A percentile compares a stretch with the other conserved stretches of the same genome.
These are phyloP conservation scores for Chiridota heheva DNA, from an alignment of 35 echinoderm and acorn worm species.

Conservation along the genomic window DNA sequence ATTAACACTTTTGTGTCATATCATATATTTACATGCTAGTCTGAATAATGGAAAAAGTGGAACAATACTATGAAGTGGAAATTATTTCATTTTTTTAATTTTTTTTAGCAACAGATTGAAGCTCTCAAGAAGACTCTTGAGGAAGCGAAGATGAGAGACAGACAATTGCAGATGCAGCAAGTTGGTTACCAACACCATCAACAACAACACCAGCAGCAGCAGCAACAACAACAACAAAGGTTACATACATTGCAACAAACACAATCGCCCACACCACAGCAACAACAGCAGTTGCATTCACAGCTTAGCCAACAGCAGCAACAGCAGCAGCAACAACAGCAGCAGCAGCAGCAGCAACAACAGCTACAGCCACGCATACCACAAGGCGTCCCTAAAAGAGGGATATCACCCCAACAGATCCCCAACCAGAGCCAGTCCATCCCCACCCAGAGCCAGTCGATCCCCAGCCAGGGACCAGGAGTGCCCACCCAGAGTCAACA, in stretches of 20 bases:
- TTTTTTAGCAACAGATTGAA: too few relatives aligned
- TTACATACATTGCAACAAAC: too few relatives aligned
- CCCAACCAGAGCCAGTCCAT: neutral
- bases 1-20: too few relatives aligned
- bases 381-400: neutral
- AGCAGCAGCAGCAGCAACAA: constrained; percentile 16
- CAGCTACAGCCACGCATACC: constrained; percentile 15
- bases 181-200: constrained; percentile 4
- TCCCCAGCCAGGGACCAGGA: neutral
- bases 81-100: too few relatives aligned
- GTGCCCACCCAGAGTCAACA: constrained; percentile 19
- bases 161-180: neutral
- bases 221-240: constrained; percentile 1
- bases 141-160: neutral
- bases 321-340: constrained; percentile 20
- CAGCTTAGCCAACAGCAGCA: constrained; percentile 26
- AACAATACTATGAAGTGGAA: too few relatives aligned
- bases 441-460: too few relatives aligned
- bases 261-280: too few relatives aligned
- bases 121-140: too few relatives aligned
- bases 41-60: too few relatives aligned
- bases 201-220: constrained; percentile 33
- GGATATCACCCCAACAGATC: neutral
- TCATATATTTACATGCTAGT: too few relatives aligned
- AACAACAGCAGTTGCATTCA: too few relatives aligned